Base-by-base conservation (phyloP, 1,140 invertebrate genomes). In the Drosophila sproati region DNA sequence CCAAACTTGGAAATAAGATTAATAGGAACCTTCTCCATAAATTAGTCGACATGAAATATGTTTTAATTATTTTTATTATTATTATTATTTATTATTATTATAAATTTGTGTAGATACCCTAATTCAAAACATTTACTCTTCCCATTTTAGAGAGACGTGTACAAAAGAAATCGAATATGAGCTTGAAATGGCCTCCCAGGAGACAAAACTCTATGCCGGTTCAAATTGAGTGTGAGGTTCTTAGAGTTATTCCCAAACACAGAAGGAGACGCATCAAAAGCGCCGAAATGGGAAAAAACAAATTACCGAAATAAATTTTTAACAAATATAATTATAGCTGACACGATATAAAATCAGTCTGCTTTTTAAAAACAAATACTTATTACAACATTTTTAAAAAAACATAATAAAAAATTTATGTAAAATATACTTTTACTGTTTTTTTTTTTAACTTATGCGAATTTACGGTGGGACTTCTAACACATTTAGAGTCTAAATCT, bases 141-240 rank as follows among this genome's bases (percentile, higher is more conserved):
- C 8, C n/a, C 0, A 7, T 52, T 66, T 20, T 31, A 88, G 76
- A 31, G 5, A 57, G 51, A 5, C 35, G 55, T 5, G 10, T 41
- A 3, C 70, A 56, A 29, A 52, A 62, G 2, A 89, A 28, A n/a
- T 45, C 52, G 4, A 56, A 51, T 29, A 68, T 66, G 37, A 72
- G 73, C 20, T 32, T 87, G 5, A 87, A 68, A 8, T 91, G 90
- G 90, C 51, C 80, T 2, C 73, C 73, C 4, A 61, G 79, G 51
- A 64, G 92, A 41, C 92, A 92, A 57, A 91, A 89, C 12, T 91
- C 92, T 6, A 92, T 92, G 91, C 92, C 92, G 10, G 92, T 92
- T 0, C 92, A 92, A 82, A 92, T 92, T 43, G 92, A 92, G 52
- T 91, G 82, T 10, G 83, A 92, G 52, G 71, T 92, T 12, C 80